These are phyloP conservation scores for Ia io DNA, from an alignment of 2,113 vertebrate genomes.

Conservation along the genomic window DNA sequence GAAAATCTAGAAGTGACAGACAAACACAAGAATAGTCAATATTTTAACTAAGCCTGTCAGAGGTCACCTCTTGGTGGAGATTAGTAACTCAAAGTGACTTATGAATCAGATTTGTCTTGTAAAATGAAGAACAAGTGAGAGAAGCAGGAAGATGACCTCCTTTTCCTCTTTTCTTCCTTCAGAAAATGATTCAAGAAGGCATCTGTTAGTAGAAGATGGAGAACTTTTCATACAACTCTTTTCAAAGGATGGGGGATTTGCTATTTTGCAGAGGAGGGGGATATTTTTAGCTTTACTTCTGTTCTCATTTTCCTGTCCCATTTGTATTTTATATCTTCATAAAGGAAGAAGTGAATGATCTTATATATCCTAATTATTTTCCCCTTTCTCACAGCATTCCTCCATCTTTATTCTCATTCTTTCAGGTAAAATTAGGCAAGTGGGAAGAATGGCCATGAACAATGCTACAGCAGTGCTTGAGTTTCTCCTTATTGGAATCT, in stretches of 20 bases:
- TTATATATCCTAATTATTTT: not conserved
- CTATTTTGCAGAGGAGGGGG: not conserved
- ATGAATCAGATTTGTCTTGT: not conserved
- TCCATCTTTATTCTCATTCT: slow-evolving; percentile 18
- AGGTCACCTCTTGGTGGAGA: not conserved
- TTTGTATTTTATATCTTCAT: not conserved
- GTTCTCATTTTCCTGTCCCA: not conserved
- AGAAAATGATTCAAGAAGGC: not conserved
- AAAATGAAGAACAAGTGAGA: not conserved
- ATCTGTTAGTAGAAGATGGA: not conserved
- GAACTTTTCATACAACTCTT: not conserved
- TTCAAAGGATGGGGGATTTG: not conserved
- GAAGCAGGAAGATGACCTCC: not conserved
- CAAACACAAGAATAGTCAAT: not conserved
- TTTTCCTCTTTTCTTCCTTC: not conserved
- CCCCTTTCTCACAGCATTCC: not conserved
- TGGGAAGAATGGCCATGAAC: not conserved
- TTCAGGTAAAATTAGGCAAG: not conserved
- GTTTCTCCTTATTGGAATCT: slow-evolving; percentile 59
- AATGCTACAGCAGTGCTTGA: slow-evolving; percentile 26
- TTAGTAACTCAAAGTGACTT: not conserved
- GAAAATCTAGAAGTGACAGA: not conserved
- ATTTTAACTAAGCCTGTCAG: not conserved
- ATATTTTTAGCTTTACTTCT: not conserved
- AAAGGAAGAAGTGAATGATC: not conserved